phyloP scores from a whole-genome alignment of 1,140 invertebrate genomes.

The Globodera ellingtonae region DNA sequence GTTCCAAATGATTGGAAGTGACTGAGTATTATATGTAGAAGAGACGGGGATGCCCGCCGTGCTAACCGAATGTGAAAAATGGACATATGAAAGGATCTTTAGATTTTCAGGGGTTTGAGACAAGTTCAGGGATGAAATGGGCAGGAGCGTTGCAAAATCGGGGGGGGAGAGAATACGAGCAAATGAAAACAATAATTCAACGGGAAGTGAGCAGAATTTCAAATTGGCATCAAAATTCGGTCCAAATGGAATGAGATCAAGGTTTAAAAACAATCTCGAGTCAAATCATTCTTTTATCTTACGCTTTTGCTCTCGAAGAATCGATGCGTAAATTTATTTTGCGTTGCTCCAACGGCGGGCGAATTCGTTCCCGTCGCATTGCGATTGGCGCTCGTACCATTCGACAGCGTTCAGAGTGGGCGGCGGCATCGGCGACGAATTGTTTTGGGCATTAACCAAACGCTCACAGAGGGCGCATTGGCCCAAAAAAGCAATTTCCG shows the following conservation, averaged over 20 bases:
- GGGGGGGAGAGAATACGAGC: too few relatives aligned
- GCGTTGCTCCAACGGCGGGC: constrained; percentile 23
- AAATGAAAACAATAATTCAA: neutral
- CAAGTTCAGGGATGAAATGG: too few relatives aligned
- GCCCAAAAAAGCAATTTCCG: neutral
- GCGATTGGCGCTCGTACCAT: constrained; percentile 32
- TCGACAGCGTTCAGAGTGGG: constrained; percentile 16
- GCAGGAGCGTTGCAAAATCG: too few relatives aligned
- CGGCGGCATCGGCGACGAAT: neutral
- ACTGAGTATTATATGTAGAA: too few relatives aligned
- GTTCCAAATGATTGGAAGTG: too few relatives aligned
- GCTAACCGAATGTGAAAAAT: neutral
- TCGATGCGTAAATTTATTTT: neutral
- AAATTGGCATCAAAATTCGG: neutral
- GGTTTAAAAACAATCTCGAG: neutral
- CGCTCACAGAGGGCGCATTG: constrained; percentile 26
- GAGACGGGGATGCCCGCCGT: too few relatives aligned
- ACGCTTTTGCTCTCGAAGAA: too few relatives aligned
- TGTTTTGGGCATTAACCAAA: neutral
- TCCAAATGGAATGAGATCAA: neutral
- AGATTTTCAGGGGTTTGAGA: too few relatives aligned
- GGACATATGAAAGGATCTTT: neutral
- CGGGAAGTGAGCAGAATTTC: neutral
- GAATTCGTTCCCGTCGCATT: constrained; percentile 38
- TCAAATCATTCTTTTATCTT: neutral